Percentiles rank a stretch among this genome's conserved stretches.
Evolutionary conservation across 2,797 vertebrate genomes (phyloP).

Genomic region (Lagocephalus sceleratus): DNA sequence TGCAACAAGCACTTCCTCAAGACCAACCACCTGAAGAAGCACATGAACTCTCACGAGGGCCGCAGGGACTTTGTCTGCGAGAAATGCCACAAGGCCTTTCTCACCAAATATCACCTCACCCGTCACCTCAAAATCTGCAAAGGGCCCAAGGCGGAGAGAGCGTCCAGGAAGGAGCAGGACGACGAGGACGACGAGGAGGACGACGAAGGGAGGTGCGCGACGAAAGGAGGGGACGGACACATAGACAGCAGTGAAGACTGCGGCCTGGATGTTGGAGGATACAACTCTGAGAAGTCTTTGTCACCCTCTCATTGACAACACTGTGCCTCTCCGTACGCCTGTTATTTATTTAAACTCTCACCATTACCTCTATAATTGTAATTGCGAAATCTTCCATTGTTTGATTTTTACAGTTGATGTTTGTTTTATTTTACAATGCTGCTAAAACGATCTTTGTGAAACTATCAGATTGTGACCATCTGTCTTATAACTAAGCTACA

Average conservation of each 20-base stretch:
- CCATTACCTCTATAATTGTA: conserved; percentile 30
- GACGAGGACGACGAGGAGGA: conserved; percentile 50
- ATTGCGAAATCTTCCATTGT: conserved; percentile 1
- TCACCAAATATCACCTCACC: conserved; percentile 98
- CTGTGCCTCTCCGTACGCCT: conserved; percentile 37
- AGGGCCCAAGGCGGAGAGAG: conserved; percentile 84
- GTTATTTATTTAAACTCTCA: conserved; percentile 46
- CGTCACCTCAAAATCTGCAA: conserved; percentile 98
- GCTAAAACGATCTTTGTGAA: conserved; percentile 27
- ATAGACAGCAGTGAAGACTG: conserved; percentile 68
- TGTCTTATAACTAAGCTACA: conserved; percentile 7
- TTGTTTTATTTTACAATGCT: conserved; percentile 11
- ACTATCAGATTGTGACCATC: conserved; percentile 7
- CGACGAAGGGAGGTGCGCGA: conserved; percentile 25
- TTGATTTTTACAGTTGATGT: background rate
- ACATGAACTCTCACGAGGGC: conserved; percentile 96
- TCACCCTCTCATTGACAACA: conserved; percentile 66
- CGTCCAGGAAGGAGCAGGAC: conserved; percentile 76
- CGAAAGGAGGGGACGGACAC: conserved; percentile 49
- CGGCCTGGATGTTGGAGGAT: conserved; percentile 67
- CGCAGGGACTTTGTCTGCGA: conserved; percentile 96
- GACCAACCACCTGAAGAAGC: conserved; percentile 96
- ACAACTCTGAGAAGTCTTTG: conserved; percentile 70
- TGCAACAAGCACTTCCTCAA: conserved; percentile 95
- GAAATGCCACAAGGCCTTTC: conserved; percentile 96